Base-by-base conservation (phyloP, 2,797 vertebrate genomes). In the Octomys mimax region DNA sequence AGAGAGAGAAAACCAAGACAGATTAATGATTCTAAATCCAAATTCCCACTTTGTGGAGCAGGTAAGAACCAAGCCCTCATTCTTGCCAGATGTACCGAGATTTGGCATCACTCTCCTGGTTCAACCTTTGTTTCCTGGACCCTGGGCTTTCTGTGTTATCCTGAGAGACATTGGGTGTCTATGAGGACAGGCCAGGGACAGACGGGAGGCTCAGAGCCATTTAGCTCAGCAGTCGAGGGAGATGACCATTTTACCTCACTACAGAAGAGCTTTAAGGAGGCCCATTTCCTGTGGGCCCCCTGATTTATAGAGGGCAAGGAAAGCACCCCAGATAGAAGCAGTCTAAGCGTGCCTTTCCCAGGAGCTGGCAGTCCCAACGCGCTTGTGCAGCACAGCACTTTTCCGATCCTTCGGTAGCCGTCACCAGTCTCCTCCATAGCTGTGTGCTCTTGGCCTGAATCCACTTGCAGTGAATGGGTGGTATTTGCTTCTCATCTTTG, bases 331-430 rank as follows among this genome's bases (percentile, higher is more conserved):
- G 4, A 7, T 18, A 28, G 71, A 9, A 3, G 9, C 1, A 18
- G 66, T 10, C 5, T 2, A 0, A 42, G 39, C 22, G 0, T 1
- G 26, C 62, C 36, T 62, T 46, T 42, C 61, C 18, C 0, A 0
- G 46, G 62, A 18, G 0, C 71, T 54, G 68, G 26, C 31, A 18
- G 26, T 6, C 42, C 62, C 54, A 5, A 18, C 3, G 3, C 36
- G 28, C 22, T 6, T 21, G 4, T 2, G 2, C n/a, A 13, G 21
- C n/a, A 19, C 6, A 4, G 79, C n/a, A 2, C 13, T 7, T 22
- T 39, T 82, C 54, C 1, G 33, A 14, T 49, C 82, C 39, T 62
- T 68, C 52, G 16, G 78, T 0, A 3, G 54, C 64, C 6, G 68
- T 73, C 61, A 59, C 42, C 9, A 33, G 68, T 6, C 52, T 61